Percentiles rank a stretch among this genome's conserved stretches.
These are phyloP conservation scores for Heliothis subflexa DNA, from an alignment of 1,140 invertebrate genomes.

Conservation along the genomic window DNA sequence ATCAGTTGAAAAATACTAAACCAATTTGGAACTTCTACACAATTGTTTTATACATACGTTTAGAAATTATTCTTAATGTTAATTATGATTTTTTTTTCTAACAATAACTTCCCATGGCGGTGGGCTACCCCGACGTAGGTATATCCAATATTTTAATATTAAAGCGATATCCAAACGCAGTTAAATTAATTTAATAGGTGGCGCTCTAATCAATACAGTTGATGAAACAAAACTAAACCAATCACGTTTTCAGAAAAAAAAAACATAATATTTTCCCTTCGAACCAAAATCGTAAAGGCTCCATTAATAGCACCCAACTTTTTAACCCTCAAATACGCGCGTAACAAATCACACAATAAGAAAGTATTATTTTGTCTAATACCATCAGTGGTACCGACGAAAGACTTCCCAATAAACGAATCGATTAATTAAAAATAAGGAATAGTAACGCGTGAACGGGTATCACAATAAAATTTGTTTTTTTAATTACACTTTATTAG, in stretches of 20 bases:
- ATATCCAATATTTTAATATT: slow-evolving; percentile 26
- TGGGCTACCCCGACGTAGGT: background rate
- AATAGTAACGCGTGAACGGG: slow-evolving; percentile 72
- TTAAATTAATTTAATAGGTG: slow-evolving; percentile 49
- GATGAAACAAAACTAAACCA: slow-evolving; percentile 48
- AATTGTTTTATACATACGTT: too few species aligned
- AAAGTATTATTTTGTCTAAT: slow-evolving; percentile 63
- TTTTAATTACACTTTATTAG: slow-evolving; percentile 83
- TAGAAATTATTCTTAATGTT: background rate
- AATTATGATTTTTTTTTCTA: background rate
- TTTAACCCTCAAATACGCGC: slow-evolving; percentile 63
- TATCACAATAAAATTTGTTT: slow-evolving; percentile 81
- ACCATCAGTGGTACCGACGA: slow-evolving; percentile 63
- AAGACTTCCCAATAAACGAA: slow-evolving; percentile 68
- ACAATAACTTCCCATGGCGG: background rate
- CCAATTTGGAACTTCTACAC: too few species aligned
- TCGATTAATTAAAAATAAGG: slow-evolving; percentile 78
- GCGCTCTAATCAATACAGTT: slow-evolving; percentile 51
- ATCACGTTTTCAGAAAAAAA: slow-evolving; percentile 48
- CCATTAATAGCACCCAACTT: slow-evolving; percentile 69
- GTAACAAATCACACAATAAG: slow-evolving; percentile 76
- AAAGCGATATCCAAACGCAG: slow-evolving; percentile 2
- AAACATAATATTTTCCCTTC: slow-evolving; percentile 30
- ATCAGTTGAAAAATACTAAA: too few species aligned
- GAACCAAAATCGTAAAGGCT: slow-evolving; percentile 54